Conservation (phyloP, 2,888 invertebrate species). For the Drosophila helvetica region DNA sequence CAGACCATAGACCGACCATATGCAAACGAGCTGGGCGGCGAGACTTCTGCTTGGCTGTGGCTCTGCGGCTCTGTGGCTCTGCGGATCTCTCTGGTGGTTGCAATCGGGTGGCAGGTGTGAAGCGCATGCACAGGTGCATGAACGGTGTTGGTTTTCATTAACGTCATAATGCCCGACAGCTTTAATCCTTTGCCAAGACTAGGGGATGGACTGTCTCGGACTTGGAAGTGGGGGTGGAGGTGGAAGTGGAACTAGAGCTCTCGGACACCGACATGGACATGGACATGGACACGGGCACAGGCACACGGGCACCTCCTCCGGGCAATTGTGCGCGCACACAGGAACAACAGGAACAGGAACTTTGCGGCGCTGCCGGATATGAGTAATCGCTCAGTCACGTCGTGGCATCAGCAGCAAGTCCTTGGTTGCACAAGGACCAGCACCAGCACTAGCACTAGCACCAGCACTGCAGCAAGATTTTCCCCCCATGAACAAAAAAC, state of each 20-base stretch:
- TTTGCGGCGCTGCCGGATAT: slow-evolving; percentile 70
- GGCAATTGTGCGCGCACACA: slow-evolving; percentile 63
- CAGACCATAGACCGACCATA: slow-evolving; percentile 29
- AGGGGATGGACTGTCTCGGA: slow-evolving; percentile 20
- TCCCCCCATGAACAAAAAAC: neutral
- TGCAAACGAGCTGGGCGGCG: slow-evolving; percentile 54
- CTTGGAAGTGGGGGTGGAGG: neutral
- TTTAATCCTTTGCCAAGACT: slow-evolving; percentile 62
- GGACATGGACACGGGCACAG: slow-evolving; percentile 23
- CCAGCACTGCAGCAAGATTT: slow-evolving; percentile 64
- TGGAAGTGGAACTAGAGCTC: slow-evolving; percentile 22
- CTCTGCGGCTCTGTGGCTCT: neutral
- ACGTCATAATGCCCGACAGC: slow-evolving; percentile 73
- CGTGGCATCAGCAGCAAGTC: slow-evolving; percentile 37
- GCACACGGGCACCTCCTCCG: slow-evolving; percentile 32
- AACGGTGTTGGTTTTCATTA: slow-evolving; percentile 77
- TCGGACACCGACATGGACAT: slow-evolving; percentile 8
- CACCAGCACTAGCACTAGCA: neutral
- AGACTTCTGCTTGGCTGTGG: slow-evolving; percentile 32
- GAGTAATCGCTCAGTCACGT: slow-evolving; percentile 77
- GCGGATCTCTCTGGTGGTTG: slow-evolving; percentile 16
- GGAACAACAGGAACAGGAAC: slow-evolving; percentile 51
- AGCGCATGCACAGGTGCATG: slow-evolving; percentile 70
- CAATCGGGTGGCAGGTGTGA: slow-evolving; percentile 59
- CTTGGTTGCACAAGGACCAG: slow-evolving; percentile 49